phyloP scores from a whole-genome alignment of 2,888 invertebrate species.

The Agriotes lineatus region DNA sequence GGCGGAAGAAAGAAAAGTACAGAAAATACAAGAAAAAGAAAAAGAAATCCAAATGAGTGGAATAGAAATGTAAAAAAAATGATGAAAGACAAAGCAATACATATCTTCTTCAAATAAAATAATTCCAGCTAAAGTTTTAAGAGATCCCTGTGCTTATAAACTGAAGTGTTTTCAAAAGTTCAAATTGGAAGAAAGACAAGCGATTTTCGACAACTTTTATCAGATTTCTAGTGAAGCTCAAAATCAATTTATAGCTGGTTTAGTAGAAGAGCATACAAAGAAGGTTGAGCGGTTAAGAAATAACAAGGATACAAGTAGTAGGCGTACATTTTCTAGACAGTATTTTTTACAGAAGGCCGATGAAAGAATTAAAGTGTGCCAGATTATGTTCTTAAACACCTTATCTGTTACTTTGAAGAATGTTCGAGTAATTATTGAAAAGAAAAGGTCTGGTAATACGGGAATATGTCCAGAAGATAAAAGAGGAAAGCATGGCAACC shows the following conservation, averaged over 20 bases:
- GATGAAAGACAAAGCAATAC: conserved; percentile 4
- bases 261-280: background rate
- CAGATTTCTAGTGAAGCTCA: conserved; percentile 5
- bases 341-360: background rate
- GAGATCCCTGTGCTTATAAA: conserved; percentile 4
- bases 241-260: conserved; percentile 1
- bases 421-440: conserved; percentile 18
- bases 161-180: background rate
- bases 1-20: conserved; percentile 7
- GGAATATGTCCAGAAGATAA: conserved; percentile 18
- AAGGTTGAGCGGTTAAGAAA: background rate
- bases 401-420: conserved; percentile 9
- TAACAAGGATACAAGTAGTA: background rate
- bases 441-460: conserved; percentile 20
- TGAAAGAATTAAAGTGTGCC: conserved; percentile 4
- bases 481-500: conserved; percentile 23
- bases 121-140: conserved; percentile 2
- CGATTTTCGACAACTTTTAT: background rate
- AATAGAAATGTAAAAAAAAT: conserved; percentile 2
- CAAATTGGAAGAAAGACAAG: background rate
- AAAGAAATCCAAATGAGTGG: conserved; percentile 5
- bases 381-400: conserved; percentile 6
- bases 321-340: too few relatives aligned
- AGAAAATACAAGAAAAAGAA: conserved; percentile 1
- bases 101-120: background rate